Evolutionary conservation across 2,888 invertebrate genomes (phyloP).

Genomic region (Aleiodes alternator): DNA sequence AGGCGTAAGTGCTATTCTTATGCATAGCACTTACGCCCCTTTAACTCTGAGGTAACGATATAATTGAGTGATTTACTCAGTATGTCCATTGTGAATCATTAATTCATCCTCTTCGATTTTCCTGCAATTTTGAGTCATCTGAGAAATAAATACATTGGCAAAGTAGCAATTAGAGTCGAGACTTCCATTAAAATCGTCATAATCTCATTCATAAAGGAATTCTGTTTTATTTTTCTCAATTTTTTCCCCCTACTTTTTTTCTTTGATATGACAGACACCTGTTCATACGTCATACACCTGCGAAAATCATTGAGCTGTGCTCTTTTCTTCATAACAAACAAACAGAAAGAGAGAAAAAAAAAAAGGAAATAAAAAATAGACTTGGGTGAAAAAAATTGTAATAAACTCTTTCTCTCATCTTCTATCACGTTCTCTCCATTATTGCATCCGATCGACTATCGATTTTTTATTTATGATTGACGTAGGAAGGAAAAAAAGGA

Average conservation of each 20-base stretch:
- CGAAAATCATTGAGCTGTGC: neutral
- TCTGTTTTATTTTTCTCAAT: no score
- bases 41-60: no score
- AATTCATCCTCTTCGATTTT: slow-evolving; percentile 14
- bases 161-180: slow-evolving; percentile 7
- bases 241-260: no score
- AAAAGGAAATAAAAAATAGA: neutral
- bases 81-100: neutral
- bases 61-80: neutral
- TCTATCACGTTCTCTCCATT: neutral
- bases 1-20: no score
- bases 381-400: neutral
- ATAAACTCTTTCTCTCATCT: slow-evolving; percentile 7
- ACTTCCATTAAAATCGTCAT: neutral
- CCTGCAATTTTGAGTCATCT: slow-evolving; percentile 7
- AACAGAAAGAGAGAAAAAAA: no score
- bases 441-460: slow-evolving; percentile 33
- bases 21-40: no score
- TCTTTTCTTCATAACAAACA: neutral
- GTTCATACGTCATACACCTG: no score
- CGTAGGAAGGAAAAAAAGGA: neutral
- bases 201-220: slow-evolving; percentile 3
- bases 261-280: no score
- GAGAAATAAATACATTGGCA: neutral
- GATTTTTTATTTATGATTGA: slow-evolving; percentile 36